Evolutionary conservation across 2,888 invertebrate genomes (phyloP).

Genomic region (Leptopilina myrica): DNA sequence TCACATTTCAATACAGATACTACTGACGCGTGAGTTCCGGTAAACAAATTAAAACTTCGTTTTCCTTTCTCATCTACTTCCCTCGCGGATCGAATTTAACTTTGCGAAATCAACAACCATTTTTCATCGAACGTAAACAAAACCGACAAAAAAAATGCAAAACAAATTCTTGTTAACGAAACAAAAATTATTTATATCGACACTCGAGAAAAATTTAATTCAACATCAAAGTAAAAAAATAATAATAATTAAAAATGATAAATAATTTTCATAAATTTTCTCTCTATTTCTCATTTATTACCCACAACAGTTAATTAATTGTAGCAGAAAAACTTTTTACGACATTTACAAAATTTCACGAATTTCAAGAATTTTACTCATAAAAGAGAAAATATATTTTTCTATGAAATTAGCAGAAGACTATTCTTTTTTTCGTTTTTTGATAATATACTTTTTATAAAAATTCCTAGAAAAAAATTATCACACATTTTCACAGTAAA

Average conservation of each 20-base stretch:
- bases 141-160: neutral
- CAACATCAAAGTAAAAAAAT: too few relatives aligned
- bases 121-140: constrained; percentile 1
- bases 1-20: constrained; percentile 7
- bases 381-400: neutral
- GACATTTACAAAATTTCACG: neutral
- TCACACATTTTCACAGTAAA: too few relatives aligned
- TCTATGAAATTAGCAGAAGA: too few relatives aligned
- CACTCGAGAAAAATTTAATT: too few relatives aligned
- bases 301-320: neutral
- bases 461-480: too few relatives aligned
- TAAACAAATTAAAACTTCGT: constrained; percentile 39
- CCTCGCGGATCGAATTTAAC: constrained; percentile 8
- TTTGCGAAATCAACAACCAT: constrained; percentile 1
- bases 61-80: constrained; percentile 16
- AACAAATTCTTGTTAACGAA: neutral
- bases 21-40: neutral
- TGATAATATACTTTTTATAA: too few relatives aligned
- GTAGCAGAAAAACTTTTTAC: neutral
- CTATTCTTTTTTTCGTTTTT: too few relatives aligned
- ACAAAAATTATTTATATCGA: too few relatives aligned
- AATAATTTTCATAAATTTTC: too few relatives aligned
- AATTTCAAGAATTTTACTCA: neutral
- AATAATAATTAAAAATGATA: too few relatives aligned
- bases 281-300: neutral